Conservation (phyloP, 2,888 invertebrate genomes). For the Troglohyphantes excavatus region DNA sequence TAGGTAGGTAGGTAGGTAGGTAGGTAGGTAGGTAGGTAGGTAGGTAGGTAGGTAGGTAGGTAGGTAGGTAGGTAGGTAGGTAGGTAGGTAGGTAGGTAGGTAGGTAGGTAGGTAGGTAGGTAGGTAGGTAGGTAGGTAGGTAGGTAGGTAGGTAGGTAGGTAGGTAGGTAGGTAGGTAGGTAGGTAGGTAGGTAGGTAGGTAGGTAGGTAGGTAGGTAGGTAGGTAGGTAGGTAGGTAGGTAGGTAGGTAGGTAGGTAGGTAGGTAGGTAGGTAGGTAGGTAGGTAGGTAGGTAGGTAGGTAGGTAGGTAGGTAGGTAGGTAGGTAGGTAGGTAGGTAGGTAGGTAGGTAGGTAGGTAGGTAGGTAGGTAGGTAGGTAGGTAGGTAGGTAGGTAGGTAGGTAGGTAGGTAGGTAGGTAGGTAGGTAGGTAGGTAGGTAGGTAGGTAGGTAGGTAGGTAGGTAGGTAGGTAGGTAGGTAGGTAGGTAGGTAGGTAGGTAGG, state of each 20-base stretch:
- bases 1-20: neutral
- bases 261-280: neutral
- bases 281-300: neutral
- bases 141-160: neutral
- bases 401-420: neutral
- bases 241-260: neutral
- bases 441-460: neutral
- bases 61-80: neutral
- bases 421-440: neutral
- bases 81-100: neutral
- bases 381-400: neutral
- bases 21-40: neutral
- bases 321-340: neutral
- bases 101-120: neutral
- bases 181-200: neutral
- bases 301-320: neutral
- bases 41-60: neutral
- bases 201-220: neutral
- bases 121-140: neutral
- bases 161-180: neutral
- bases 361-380: neutral
- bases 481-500: neutral
- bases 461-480: neutral
- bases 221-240: neutral
- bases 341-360: neutral